Evolutionary conservation across 2,113 vertebrate species (phyloP), one percentile per base, ranked within the genome.

Genomic region (Erpornis zantholeuca): DNA sequence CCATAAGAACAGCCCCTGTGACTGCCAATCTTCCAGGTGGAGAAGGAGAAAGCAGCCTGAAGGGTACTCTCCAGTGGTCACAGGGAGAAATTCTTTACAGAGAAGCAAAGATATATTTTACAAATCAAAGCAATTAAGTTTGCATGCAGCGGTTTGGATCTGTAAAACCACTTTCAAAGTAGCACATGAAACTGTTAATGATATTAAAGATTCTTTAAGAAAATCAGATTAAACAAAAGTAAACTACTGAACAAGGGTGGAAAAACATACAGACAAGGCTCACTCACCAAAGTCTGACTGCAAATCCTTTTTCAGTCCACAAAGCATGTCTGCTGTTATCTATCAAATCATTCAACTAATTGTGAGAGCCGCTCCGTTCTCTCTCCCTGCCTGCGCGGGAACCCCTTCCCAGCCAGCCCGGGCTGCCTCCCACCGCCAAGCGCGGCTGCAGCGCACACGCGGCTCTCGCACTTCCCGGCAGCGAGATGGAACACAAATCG

Each of bases 231-330:
- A 35, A 83, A 72, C 19, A 54, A 63, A 94, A 93, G n/a, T 94
- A 88, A 94, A 94, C 49, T 90, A 86, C 21, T 24, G 31, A 19
- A 24, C 60, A 23, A 27, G 9, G 9, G 65, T 2, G 3, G 3
- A 2, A 25, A 40, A 56, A 28, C 35, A 47, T 15, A 78, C 44
- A 54, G 52, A 44, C 31, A 49, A 49, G 54, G 70, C 61, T 92
- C 92, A 97, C 98, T 98, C 96, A 98, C 98, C 98, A 20, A 98
- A 98, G 94, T 97, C 98, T 66, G 96, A 97, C 90, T 98, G 98
- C 90, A 98, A 97, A 92, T 98, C 98, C 96, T 98, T 98, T 94
- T 96, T 98, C 93, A 98, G 97, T 90, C 98, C 98, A 89, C 98
- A 98, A 84, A 98, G 98, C 98, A 98, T 98, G 96, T 94, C 97